Conservation (phyloP, 1,140 invertebrate species). For the Coboldia fuscipes region DNA sequence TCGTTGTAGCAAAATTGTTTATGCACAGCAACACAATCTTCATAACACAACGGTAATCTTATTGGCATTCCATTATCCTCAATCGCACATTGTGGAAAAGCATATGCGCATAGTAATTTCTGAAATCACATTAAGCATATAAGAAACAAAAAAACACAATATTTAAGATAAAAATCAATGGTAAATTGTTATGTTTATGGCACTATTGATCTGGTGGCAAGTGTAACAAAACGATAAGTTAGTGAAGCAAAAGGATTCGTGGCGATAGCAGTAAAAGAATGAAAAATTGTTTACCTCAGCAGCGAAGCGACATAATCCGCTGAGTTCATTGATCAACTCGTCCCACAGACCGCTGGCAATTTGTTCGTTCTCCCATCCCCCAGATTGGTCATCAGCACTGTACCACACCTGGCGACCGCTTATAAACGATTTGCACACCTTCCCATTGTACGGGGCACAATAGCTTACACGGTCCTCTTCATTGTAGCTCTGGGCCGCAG, state of each 20-base stretch:
- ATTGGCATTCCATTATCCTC: slow-evolving; percentile 27
- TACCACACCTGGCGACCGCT: slow-evolving; percentile 60
- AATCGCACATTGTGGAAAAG: slow-evolving; percentile 68
- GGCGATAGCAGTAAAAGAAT: too few relatives aligned
- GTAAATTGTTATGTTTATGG: too few relatives aligned
- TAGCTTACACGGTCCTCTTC: slow-evolving; percentile 29
- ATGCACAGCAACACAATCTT: slow-evolving; percentile 79
- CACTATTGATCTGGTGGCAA: too few relatives aligned
- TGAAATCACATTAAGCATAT: too few relatives aligned
- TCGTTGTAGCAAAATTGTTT: slow-evolving; percentile 82
- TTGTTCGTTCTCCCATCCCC: slow-evolving; percentile 62
- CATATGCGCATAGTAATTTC: slow-evolving; percentile 76
- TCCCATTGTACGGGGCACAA: slow-evolving; percentile 74
- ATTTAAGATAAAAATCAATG: too few relatives aligned
- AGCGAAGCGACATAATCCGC: slow-evolving; percentile 60
- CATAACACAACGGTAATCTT: slow-evolving; percentile 60
- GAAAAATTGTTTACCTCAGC: slow-evolving; percentile 43
- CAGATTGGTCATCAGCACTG: slow-evolving; percentile 40
- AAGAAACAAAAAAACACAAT: too few relatives aligned
- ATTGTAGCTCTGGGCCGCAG: background rate
- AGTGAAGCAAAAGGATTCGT: too few relatives aligned
- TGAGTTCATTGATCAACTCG: slow-evolving; percentile 56
- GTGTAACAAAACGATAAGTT: too few relatives aligned
- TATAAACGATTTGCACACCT: slow-evolving; percentile 66
- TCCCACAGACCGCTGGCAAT: slow-evolving; percentile 63